Percentiles rank a stretch among this genome's conserved stretches.
Conservation (phyloP, 1,140 invertebrate species). For the Uloborus diversus region DNA sequence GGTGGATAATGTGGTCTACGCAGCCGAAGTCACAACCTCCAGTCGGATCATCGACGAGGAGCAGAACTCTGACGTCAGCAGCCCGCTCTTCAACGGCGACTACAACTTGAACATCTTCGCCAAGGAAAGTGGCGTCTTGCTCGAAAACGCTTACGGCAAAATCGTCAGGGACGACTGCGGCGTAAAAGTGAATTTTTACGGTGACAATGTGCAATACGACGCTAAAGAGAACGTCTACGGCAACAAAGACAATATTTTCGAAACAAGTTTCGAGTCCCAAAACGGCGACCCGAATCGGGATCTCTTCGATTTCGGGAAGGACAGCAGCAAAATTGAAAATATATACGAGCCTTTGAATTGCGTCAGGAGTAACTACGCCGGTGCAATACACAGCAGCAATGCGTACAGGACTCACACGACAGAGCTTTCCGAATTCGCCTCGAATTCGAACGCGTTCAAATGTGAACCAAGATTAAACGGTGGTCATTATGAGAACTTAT, state of each 20-base stretch:
- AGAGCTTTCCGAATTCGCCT: no score
- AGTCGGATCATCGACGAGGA: conserved; percentile 8
- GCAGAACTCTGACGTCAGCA: conserved; percentile 13
- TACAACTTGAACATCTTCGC: conserved; percentile 48
- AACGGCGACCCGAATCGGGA: not conserved
- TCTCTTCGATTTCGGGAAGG: not conserved
- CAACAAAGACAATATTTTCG: not conserved
- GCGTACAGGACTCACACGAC: no score
- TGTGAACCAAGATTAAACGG: conserved; percentile 10
- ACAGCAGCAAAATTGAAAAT: not conserved
- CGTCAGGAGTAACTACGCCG: no score
- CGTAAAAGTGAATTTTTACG: conserved; percentile 37
- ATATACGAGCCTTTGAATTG: not conserved
- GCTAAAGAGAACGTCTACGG: not conserved
- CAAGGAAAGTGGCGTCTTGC: conserved; percentile 32
- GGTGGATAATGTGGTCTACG: conserved; percentile 23
- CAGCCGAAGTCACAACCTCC: not conserved
- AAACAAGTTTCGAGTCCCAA: not conserved
- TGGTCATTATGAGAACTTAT: conserved; percentile 28
- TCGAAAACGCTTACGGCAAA: conserved; percentile 44
- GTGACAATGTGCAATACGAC: conserved; percentile 15
- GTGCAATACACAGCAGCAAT: no score
- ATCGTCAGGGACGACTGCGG: conserved; percentile 34
- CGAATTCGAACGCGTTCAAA: conserved; percentile 4
- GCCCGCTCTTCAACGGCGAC: conserved; percentile 1